phyloP scores from a whole-genome alignment of 2,797 vertebrate species.

The Oreonectes daqikongensis region DNA sequence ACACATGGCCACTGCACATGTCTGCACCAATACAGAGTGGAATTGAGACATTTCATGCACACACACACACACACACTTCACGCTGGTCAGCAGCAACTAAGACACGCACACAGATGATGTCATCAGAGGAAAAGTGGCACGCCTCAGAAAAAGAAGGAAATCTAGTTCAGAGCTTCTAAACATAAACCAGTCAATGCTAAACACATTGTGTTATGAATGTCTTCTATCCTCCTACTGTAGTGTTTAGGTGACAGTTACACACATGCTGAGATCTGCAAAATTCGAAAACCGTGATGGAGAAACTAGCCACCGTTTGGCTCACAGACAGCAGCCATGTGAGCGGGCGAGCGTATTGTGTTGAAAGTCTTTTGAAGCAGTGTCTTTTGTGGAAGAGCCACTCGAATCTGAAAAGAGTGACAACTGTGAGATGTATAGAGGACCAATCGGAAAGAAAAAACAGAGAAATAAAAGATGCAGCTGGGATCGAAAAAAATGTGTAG shows the following conservation, averaged over 20 bases:
- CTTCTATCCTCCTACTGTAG: background rate
- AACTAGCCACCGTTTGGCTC: too few species aligned
- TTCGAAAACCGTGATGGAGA: background rate
- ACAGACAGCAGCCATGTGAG: constrained; percentile 6
- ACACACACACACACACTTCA: constrained; percentile 6
- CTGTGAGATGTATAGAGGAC: background rate
- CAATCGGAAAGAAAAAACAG: constrained; percentile 22
- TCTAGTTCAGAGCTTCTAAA: background rate
- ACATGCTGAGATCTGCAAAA: background rate
- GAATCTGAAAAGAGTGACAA: constrained; percentile 42
- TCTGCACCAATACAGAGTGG: background rate
- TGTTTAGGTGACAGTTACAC: background rate
- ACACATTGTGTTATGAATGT: background rate
- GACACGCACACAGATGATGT: constrained; percentile 14
- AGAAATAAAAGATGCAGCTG: constrained; percentile 56
- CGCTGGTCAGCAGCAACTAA: background rate
- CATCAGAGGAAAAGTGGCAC: constrained; percentile 25
- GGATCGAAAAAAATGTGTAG: background rate
- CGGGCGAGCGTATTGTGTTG: constrained; percentile 27
- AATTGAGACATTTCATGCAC: background rate
- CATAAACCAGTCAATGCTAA: background rate
- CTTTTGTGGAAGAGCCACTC: constrained; percentile 48
- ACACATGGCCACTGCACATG: background rate
- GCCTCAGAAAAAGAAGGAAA: constrained; percentile 8
- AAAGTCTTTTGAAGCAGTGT: constrained; percentile 47